A percentile compares a stretch with the other conserved stretches of the same genome.
phyloP scores from a whole-genome alignment of 2,888 invertebrate species.

The Steinernema carpocapsae region DNA sequence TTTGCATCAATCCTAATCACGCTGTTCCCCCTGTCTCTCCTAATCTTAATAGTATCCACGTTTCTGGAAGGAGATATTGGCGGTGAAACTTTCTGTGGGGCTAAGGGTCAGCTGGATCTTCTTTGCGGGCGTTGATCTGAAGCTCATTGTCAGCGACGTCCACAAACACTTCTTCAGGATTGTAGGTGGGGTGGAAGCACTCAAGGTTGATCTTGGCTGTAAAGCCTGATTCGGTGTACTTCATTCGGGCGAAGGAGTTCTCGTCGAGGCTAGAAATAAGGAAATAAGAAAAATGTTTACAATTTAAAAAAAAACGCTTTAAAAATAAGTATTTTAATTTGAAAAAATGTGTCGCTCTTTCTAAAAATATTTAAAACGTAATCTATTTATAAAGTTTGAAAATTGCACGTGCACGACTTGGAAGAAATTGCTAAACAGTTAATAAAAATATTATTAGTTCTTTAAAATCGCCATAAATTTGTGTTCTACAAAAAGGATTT shows the following conservation, averaged over 20 bases:
- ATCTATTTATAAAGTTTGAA: too few relatives aligned
- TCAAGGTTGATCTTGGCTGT: not conserved
- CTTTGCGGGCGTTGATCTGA: constrained; percentile 44
- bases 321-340: too few relatives aligned
- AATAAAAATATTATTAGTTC: too few relatives aligned
- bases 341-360: too few relatives aligned
- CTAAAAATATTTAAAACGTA: too few relatives aligned
- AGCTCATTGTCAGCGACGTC: constrained; percentile 42
- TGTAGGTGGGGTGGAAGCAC: not conserved
- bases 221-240: not conserved
- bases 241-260: not conserved
- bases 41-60: constrained; percentile 39
- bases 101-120: constrained; percentile 38
- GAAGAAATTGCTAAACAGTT: too few relatives aligned
- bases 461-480: too few relatives aligned
- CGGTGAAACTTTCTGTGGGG: constrained; percentile 39
- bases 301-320: too few relatives aligned
- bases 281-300: too few relatives aligned
- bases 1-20: not conserved
- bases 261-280: too few relatives aligned
- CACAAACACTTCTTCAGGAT: not conserved
- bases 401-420: too few relatives aligned
- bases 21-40: not conserved
- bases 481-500: too few relatives aligned
- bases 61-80: constrained; percentile 43